Evolutionary conservation across 2,888 invertebrate species (phyloP).

Genomic region (Acanthococcus lagerstroemiae): DNA sequence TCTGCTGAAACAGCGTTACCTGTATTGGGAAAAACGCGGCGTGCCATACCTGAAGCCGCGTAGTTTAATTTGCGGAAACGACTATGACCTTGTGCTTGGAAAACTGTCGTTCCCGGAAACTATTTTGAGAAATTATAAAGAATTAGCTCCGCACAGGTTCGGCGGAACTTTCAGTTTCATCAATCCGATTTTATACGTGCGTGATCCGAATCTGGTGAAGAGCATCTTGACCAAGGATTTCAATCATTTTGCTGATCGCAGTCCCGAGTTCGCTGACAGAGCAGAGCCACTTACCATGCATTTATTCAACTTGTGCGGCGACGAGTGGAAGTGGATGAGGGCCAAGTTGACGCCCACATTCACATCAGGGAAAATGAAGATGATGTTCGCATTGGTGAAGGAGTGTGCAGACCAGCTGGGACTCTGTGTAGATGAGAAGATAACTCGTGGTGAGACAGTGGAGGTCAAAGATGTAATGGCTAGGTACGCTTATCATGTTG

Average conservation of each 20-base stretch:
- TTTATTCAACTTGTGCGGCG: constrained; percentile 44
- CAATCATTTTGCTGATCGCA: constrained; percentile 44
- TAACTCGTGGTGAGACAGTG: neutral
- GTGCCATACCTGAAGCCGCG: constrained; percentile 5
- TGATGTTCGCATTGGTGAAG: constrained; percentile 45
- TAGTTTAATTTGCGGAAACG: constrained; percentile 12
- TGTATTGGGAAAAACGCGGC: constrained; percentile 2
- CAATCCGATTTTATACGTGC: constrained; percentile 44
- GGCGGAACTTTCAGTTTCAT: constrained; percentile 46
- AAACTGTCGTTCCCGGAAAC: constrained; percentile 2
- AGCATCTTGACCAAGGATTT: constrained; percentile 45
- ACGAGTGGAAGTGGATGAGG: constrained; percentile 47
- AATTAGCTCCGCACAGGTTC: constrained; percentile 20
- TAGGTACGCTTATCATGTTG: neutral
- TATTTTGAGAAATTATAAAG: neutral
- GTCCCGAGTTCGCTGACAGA: constrained; percentile 39
- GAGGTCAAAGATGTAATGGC: constrained; percentile 16
- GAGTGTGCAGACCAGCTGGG: constrained; percentile 41
- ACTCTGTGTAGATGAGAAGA: neutral
- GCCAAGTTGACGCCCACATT: constrained; percentile 47
- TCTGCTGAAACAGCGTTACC: neutral
- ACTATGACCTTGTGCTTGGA: neutral
- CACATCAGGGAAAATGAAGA: constrained; percentile 48
- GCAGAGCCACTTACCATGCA: constrained; percentile 41
- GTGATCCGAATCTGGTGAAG: constrained; percentile 45